phyloP scores from a whole-genome alignment of 2,797 vertebrate species.

The Cryptoblepharus egeriae region DNA sequence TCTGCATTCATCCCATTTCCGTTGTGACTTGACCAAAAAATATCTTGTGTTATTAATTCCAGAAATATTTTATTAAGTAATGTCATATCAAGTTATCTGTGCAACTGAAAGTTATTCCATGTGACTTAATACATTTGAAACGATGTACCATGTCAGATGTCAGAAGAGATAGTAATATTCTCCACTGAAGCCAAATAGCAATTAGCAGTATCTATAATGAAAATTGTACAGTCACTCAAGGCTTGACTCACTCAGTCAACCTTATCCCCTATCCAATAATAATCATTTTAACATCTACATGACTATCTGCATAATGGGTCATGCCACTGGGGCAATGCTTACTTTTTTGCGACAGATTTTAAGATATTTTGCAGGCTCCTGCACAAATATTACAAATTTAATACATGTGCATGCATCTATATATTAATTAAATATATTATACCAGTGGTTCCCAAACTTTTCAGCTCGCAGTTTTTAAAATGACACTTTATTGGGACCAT shows the following conservation, averaged over 20 bases:
- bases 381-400: not conserved
- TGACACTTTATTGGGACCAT: too few species aligned
- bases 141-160: not conserved
- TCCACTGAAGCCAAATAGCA: constrained; percentile 14
- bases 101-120: constrained; percentile 10
- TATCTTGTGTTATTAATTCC: constrained; percentile 22
- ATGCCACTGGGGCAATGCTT: not conserved
- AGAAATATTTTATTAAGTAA: constrained; percentile 24
- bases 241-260: constrained; percentile 1
- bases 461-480: too few species aligned
- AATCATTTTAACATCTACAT: constrained; percentile 13
- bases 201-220: constrained; percentile 10
- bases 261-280: not conserved
- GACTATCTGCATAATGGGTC: not conserved
- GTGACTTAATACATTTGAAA: constrained; percentile 36
- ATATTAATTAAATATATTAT: too few species aligned
- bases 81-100: constrained; percentile 11
- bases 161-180: constrained; percentile 16
- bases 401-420: not conserved
- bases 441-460: too few species aligned
- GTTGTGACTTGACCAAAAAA: constrained; percentile 9
- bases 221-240: not conserved
- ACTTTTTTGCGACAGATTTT: not conserved
- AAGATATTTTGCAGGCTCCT: not conserved
- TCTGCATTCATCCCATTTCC: constrained; percentile 16